phyloP scores from a whole-genome alignment of 2,797 vertebrate species.

The Scolopax bukidnonensis region DNA sequence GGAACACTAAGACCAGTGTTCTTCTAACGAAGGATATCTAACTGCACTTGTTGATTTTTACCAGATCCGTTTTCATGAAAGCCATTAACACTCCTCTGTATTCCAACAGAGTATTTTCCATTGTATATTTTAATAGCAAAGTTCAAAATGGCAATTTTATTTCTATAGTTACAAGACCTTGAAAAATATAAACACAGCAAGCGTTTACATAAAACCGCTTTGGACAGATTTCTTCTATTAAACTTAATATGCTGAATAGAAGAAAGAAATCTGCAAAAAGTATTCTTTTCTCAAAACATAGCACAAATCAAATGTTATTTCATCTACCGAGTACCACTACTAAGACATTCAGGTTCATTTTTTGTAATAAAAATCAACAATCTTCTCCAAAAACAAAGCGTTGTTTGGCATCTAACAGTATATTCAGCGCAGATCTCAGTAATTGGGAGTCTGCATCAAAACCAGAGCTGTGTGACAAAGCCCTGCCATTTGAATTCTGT shows the following conservation, averaged over 20 bases:
- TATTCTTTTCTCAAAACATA: constrained; percentile 29
- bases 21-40: background rate
- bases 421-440: background rate
- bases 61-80: constrained; percentile 20
- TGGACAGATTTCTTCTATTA: constrained; percentile 31
- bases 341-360: background rate
- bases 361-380: background rate
- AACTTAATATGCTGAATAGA: constrained; percentile 16
- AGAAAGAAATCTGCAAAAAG: background rate
- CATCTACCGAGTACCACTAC: background rate
- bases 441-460: background rate
- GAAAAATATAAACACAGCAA: constrained; percentile 33
- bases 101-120: constrained; percentile 38
- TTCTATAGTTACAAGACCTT: constrained; percentile 57
- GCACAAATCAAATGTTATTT: background rate
- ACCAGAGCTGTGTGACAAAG: background rate
- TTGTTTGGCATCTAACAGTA: background rate
- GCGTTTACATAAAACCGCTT: constrained; percentile 23
- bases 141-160: constrained; percentile 54
- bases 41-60: background rate
- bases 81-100: constrained; percentile 18
- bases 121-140: constrained; percentile 49
- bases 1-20: background rate
- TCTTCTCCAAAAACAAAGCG: background rate
- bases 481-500: background rate